phyloP scores from a whole-genome alignment of 2,797 vertebrate genomes.

The Pteronotus mesoamericanus region DNA sequence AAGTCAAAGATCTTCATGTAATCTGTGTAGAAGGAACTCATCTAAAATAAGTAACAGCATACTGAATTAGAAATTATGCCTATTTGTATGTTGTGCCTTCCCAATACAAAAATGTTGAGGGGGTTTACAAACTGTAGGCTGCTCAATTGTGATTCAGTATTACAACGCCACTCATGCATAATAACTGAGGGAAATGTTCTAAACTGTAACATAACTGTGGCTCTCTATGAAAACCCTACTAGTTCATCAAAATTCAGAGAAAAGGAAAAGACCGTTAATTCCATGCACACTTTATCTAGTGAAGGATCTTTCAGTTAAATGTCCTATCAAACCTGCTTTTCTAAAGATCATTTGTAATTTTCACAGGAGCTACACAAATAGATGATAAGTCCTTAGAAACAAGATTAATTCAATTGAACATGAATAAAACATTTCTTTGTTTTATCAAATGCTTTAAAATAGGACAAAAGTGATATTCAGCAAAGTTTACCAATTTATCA shows the following conservation, averaged over 20 bases:
- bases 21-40: neutral
- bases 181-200: neutral
- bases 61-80: neutral
- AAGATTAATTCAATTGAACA: neutral
- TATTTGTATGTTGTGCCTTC: neutral
- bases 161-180: neutral
- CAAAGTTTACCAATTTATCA: neutral
- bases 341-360: neutral
- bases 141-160: neutral
- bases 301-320: neutral
- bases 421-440: neutral
- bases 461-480: neutral
- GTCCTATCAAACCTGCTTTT: neutral
- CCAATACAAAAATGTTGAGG: neutral
- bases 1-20: neutral
- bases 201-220: neutral
- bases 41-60: neutral
- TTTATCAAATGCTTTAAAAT: conserved; percentile 28
- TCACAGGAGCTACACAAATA: neutral
- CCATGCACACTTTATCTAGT: neutral
- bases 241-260: neutral
- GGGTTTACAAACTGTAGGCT: neutral
- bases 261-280: neutral
- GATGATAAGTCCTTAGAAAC: neutral
- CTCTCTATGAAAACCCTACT: neutral